Evolutionary conservation across 1,140 invertebrate species (phyloP).

Genomic region (Daktulosphaira vitifoliae): DNA sequence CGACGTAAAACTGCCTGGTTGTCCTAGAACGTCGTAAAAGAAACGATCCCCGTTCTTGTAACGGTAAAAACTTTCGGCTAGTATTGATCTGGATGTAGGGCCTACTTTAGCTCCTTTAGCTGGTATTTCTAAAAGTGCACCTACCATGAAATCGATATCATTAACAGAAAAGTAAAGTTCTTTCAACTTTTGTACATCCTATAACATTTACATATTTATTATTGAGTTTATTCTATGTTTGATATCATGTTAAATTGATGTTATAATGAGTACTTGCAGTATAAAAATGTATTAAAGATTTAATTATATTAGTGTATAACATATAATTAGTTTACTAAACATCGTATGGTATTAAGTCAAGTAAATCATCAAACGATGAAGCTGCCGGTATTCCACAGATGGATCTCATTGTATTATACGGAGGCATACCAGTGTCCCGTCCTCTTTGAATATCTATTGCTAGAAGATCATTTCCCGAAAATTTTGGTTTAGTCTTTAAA

Average conservation of each 20-base stretch:
- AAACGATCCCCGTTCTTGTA: constrained; percentile 70
- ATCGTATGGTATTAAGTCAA: constrained; percentile 40
- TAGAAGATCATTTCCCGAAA: constrained; percentile 73
- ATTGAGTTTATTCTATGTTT: no score
- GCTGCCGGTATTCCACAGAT: constrained; percentile 67
- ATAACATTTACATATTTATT: no score
- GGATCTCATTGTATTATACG: constrained; percentile 67
- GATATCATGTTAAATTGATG: no score
- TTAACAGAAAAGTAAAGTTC: constrained; percentile 60
- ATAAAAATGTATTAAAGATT: no score
- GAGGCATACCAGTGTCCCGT: constrained; percentile 75
- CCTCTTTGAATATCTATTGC: constrained; percentile 81
- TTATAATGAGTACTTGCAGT: no score
- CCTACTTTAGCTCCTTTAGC: constrained; percentile 68
- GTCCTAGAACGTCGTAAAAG: constrained; percentile 68
- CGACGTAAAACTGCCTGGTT: constrained; percentile 56
- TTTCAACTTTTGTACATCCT: constrained; percentile 44
- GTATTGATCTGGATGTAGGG: constrained; percentile 83
- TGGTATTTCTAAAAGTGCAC: constrained; percentile 78
- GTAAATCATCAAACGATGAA: constrained; percentile 45
- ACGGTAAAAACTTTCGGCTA: constrained; percentile 77
- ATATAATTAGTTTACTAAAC: no score
- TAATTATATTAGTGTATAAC: no score
- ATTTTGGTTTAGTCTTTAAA: constrained; percentile 55
- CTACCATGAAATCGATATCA: constrained; percentile 85